A percentile compares a stretch with the other conserved stretches of the same genome.
Conservation (phyloP, 2,888 invertebrate genomes). For the Pardosa pseudoannulata region DNA sequence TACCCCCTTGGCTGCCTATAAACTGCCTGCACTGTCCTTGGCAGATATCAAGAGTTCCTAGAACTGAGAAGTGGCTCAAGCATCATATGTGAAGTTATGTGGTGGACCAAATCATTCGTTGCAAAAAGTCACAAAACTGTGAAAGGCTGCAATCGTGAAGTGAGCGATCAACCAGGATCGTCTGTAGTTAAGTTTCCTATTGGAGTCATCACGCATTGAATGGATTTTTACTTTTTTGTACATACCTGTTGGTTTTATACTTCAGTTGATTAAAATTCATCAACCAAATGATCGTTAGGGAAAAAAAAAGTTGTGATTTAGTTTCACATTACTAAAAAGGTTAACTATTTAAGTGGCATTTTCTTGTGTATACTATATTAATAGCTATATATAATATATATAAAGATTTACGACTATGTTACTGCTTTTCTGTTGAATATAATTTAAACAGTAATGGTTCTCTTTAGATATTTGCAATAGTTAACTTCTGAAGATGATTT, state of each 20-base stretch:
- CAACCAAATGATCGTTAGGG: slow-evolving; percentile 53
- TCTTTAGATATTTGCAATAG: slow-evolving; percentile 44
- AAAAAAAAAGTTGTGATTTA: slow-evolving; percentile 31
- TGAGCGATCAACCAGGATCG: slow-evolving; percentile 12
- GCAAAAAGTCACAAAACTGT: slow-evolving; percentile 39
- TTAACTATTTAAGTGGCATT: slow-evolving; percentile 17
- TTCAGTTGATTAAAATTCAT: slow-evolving; percentile 32
- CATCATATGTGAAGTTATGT: slow-evolving; percentile 35
- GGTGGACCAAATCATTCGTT: slow-evolving; percentile 69
- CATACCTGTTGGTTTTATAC: slow-evolving; percentile 52
- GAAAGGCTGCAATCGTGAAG: slow-evolving; percentile 44
- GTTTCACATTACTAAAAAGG: neutral
- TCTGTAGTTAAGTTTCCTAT: slow-evolving; percentile 59
- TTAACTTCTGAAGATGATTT: slow-evolving; percentile 31
- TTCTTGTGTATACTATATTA: slow-evolving; percentile 53
- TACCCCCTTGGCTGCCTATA: slow-evolving; percentile 63
- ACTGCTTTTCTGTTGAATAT: slow-evolving; percentile 51
- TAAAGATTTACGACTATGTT: slow-evolving; percentile 63
- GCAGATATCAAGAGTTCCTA: slow-evolving; percentile 72
- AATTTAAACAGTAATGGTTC: slow-evolving; percentile 30
- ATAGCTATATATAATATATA: slow-evolving; percentile 48
- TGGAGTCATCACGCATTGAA: slow-evolving; percentile 35
- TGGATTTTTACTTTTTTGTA: slow-evolving; percentile 51
- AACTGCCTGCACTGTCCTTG: slow-evolving; percentile 68
- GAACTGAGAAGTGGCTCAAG: slow-evolving; percentile 69